These are phyloP conservation scores for Nemotelus nigrinus DNA, from an alignment of 2,888 invertebrate species.

Conservation along the genomic window DNA sequence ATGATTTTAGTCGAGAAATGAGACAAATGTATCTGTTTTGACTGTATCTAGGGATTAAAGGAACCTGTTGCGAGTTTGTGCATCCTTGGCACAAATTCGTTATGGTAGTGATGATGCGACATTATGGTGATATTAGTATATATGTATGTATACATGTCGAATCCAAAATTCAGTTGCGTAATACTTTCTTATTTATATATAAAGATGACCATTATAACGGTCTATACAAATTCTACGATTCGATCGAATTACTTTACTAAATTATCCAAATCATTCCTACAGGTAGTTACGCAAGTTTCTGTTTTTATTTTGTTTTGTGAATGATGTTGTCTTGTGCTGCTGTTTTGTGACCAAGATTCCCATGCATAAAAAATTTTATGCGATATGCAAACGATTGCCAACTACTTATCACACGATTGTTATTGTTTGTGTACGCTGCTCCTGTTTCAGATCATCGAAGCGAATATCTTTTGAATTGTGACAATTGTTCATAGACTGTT, in stretches of 20 bases:
- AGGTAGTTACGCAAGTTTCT: not conserved
- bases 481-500: conserved; percentile 43
- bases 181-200: too few species aligned
- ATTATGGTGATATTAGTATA: too few species aligned
- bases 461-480: conserved; percentile 22
- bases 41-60: too few species aligned
- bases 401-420: conserved; percentile 49
- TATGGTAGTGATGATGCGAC: too few species aligned
- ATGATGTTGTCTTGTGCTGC: conserved; percentile 8
- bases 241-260: not conserved
- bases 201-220: too few species aligned
- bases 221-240: not conserved
- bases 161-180: too few species aligned
- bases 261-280: not conserved
- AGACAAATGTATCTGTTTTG: too few species aligned
- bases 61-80: too few species aligned
- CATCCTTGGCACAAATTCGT: too few species aligned
- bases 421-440: conserved; percentile 47
- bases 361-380: not conserved
- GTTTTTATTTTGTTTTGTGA: not conserved
- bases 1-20: too few species aligned
- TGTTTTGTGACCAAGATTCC: not conserved
- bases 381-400: not conserved
- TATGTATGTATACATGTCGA: too few species aligned
- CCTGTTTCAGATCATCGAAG: conserved; percentile 41